Conservation (phyloP, 2,888 invertebrate genomes). For the Acleris sparsana region DNA sequence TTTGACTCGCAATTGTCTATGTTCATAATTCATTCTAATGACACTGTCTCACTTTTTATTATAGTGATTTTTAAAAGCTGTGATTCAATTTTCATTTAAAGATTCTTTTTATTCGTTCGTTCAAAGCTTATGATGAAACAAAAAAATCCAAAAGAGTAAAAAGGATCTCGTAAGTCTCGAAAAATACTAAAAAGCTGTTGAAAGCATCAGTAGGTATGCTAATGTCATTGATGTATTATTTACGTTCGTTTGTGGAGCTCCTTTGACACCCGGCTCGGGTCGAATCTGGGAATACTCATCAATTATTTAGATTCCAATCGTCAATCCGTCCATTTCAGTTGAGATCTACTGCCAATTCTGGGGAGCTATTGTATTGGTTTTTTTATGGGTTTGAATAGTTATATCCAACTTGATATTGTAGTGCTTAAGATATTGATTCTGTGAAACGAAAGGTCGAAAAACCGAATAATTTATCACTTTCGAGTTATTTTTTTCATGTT, state of each 20-base stretch:
- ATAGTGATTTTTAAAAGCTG: too few relatives aligned
- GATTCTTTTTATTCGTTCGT: too few relatives aligned
- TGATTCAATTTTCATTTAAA: too few relatives aligned
- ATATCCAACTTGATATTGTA: not conserved
- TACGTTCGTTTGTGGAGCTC: slow-evolving; percentile 25
- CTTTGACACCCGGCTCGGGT: slow-evolving; percentile 26
- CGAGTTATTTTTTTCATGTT: too few relatives aligned
- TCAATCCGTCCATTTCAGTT: slow-evolving; percentile 25
- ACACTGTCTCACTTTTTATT: too few relatives aligned
- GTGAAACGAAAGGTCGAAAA: too few relatives aligned
- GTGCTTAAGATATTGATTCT: too few relatives aligned
- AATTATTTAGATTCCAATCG: slow-evolving; percentile 34
- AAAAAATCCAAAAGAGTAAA: too few relatives aligned
- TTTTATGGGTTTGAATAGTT: slow-evolving; percentile 1
- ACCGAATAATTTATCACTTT: too few relatives aligned
- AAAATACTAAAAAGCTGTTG: slow-evolving; percentile 19
- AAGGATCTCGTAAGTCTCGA: not conserved
- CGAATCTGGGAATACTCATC: slow-evolving; percentile 24
- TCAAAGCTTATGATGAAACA: too few relatives aligned
- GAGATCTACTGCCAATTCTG: slow-evolving; percentile 18
- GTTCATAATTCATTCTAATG: too few relatives aligned
- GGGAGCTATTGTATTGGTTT: slow-evolving; percentile 9
- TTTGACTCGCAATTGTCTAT: too few relatives aligned
- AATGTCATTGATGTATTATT: slow-evolving; percentile 34
- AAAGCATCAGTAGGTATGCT: slow-evolving; percentile 26